Conservation (phyloP, 2,797 vertebrate species). For the Poeciliopsis turneri region DNA sequence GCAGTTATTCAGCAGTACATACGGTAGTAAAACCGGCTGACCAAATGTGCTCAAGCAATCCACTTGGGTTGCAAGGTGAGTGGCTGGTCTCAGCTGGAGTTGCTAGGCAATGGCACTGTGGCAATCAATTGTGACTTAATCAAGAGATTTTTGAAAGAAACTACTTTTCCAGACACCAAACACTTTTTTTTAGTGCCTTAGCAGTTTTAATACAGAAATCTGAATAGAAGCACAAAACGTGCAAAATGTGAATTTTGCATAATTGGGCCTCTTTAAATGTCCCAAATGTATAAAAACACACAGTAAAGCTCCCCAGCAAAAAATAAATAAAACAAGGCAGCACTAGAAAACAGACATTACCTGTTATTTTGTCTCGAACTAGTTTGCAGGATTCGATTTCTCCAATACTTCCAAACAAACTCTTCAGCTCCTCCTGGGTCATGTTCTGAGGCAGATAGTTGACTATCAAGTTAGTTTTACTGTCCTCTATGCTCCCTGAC, state of each 20-base stretch:
- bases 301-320: background rate
- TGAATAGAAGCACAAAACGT: background rate
- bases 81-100: no score
- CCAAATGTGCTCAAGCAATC: no score
- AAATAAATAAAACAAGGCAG: slow-evolving; percentile 10
- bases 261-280: background rate
- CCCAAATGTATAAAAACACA: background rate
- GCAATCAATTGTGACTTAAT: no score
- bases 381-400: slow-evolving; percentile 99
- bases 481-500: slow-evolving; percentile 94
- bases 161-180: no score
- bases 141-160: no score
- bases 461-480: slow-evolving; percentile 99
- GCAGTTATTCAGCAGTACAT: no score
- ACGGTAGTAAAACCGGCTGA: no score
- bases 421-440: slow-evolving; percentile 98
- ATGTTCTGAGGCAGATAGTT: slow-evolving; percentile 99
- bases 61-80: no score
- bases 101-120: no score
- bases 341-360: slow-evolving; percentile 72
- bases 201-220: background rate
- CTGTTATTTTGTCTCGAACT: slow-evolving; percentile 99
- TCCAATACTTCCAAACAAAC: slow-evolving; percentile 97
- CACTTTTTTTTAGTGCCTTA: no score
- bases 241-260: background rate